Base-by-base conservation (phyloP, 2,888 invertebrate genomes). In the Dryobota labecula region DNA sequence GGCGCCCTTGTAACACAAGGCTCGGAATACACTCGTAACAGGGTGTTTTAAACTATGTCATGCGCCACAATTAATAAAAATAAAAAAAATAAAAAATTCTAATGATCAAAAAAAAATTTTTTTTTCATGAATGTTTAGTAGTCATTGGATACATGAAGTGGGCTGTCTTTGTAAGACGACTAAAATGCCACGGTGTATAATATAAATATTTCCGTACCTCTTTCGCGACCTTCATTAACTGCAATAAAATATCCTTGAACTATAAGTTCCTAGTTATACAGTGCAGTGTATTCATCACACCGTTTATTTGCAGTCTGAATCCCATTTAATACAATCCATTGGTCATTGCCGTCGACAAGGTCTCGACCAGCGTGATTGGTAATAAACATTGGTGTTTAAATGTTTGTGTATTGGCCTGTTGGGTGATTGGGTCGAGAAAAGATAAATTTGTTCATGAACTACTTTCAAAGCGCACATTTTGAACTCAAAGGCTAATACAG, bases 291-390 rank as follows among this genome's bases (percentile, higher is more conserved):
- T 60, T 36, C 2, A 27, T 30, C 15, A 27, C 6, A 43, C n/a
- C 20, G 49, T 53, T 63, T 68, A 61, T 82, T 82, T 78, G 71
- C 41, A 65, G 64, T 71, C 58, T 64, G 60, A 51, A 70, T 63
- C 73, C 67, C 53, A 60, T 68, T 76, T 68, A 74, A 84, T 76
- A 69, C 72, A 70, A 66, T 71, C 68, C 36, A 51, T 53, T 65
- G 70, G 70, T 69, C 58, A 70, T 24, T 68, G 62, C 27, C 58
- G 38, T 13, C 27, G 45, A 69, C 84, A 84, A 84, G 78, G 83
- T 66, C 82, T 62, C 20, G n/a, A 20, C 13, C 36, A 53, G 49
- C 64, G 69, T 64, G 82, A 84, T 76, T 75, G 72, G 27, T 66
- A 51, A 71, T 71, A 69, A 72, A 71, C 71, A 82, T 38, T 47